phyloP scores from a whole-genome alignment of 1,140 invertebrate species.

The Paraescarpia echinospica region DNA sequence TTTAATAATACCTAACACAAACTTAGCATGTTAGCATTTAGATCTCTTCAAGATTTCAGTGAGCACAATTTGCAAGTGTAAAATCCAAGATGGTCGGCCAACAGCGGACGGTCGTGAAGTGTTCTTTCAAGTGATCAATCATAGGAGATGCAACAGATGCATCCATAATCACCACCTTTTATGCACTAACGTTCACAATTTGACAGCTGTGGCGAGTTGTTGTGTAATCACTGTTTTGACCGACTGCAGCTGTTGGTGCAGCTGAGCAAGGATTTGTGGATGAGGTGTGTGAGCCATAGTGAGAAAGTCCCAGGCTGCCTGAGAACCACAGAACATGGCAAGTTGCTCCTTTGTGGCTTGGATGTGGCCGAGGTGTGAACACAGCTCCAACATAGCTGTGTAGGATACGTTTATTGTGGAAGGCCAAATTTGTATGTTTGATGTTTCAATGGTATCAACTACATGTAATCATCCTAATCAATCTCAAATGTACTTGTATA shows the following conservation, averaged over 20 bases:
- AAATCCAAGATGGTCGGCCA: too few relatives aligned
- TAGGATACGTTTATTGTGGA: too few relatives aligned
- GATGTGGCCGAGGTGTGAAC: background rate
- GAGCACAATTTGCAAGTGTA: too few relatives aligned
- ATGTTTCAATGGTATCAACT: background rate
- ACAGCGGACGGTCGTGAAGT: background rate
- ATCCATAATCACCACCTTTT: background rate
- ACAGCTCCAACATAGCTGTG: background rate
- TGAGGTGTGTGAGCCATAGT: background rate
- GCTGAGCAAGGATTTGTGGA: background rate
- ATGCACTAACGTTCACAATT: background rate
- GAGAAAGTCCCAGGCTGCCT: background rate
- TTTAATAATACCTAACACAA: too few relatives aligned
- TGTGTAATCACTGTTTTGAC: background rate
- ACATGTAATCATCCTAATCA: too few relatives aligned
- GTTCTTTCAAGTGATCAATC: background rate
- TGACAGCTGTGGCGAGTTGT: background rate
- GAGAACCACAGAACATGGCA: background rate
- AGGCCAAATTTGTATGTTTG: background rate
- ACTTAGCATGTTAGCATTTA: too few relatives aligned
- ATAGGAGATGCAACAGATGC: background rate
- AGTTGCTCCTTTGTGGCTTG: background rate
- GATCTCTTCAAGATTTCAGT: too few relatives aligned
- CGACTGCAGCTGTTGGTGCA: background rate
- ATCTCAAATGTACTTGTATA: too few relatives aligned